A percentile compares a stretch with the other conserved stretches of the same genome.
Evolutionary conservation across 2,797 vertebrate genomes (phyloP).

Genomic region (Benthosema pterotum): DNA sequence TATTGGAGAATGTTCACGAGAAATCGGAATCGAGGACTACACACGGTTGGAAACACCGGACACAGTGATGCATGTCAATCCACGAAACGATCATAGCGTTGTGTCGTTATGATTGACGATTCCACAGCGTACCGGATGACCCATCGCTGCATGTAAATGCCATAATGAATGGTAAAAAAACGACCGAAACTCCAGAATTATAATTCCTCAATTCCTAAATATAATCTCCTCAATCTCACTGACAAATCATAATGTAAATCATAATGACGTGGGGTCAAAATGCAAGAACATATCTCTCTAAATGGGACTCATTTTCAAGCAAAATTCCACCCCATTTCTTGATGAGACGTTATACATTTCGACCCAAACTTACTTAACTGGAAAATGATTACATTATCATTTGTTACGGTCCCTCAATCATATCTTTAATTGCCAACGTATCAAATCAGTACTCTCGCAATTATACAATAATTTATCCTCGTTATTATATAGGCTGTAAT

Average conservation of each 20-base stretch:
- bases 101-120: slow-evolving; percentile 44
- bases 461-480: slow-evolving; percentile 23
- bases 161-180: no score
- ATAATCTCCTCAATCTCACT: neutral
- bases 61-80: slow-evolving; percentile 48
- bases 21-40: no score
- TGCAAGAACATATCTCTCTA: no score
- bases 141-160: slow-evolving; percentile 43
- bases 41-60: slow-evolving; percentile 38
- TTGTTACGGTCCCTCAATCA: neutral
- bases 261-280: no score
- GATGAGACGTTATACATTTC: no score
- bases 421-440: neutral
- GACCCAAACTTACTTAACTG: no score
- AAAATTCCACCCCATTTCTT: no score
- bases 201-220: no score
- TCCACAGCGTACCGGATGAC: neutral
- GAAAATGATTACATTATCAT: no score
- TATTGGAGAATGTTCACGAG: slow-evolving; percentile 10
- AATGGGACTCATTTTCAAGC: no score
- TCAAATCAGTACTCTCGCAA: slow-evolving; percentile 15
- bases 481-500: neutral
- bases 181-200: no score
- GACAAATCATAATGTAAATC: no score
- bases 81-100: slow-evolving; percentile 41